Percentiles rank a stretch among this genome's conserved stretches.
Conservation (phyloP, 2,888 invertebrate species). For the Leptinotarsa haldemani region DNA sequence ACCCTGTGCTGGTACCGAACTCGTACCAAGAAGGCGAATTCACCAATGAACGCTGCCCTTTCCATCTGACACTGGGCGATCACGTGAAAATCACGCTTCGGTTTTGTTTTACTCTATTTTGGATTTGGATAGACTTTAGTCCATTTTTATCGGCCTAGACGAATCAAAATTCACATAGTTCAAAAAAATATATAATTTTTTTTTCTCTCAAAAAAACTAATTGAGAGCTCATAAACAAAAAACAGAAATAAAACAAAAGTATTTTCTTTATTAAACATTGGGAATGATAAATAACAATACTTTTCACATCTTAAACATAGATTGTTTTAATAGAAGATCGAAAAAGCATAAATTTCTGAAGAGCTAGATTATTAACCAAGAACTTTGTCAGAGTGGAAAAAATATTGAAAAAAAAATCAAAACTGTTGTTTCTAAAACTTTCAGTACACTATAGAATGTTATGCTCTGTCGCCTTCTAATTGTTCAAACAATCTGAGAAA, state of each 20-base stretch:
- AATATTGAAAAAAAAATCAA: neutral
- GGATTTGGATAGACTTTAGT: too few relatives aligned
- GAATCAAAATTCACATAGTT: neutral
- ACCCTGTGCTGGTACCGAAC: too few relatives aligned
- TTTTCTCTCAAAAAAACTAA: neutral
- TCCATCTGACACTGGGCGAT: too few relatives aligned
- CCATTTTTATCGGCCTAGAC: too few relatives aligned
- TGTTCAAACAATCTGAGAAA: neutral
- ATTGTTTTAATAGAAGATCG: neutral
- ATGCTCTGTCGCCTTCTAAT: neutral
- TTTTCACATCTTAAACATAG: constrained; percentile 8
- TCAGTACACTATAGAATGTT: neutral
- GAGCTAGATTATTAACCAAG: neutral
- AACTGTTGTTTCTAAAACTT: neutral
- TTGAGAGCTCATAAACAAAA: neutral
- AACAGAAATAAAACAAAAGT: neutral
- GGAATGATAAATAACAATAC: constrained; percentile 27
- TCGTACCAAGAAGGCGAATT: too few relatives aligned
- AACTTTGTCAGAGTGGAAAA: neutral
- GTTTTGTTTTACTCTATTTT: too few relatives aligned
- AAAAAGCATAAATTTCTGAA: neutral
- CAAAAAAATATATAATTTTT: neutral
- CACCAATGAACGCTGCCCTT: too few relatives aligned
- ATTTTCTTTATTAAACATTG: constrained; percentile 26
- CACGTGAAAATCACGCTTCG: too few relatives aligned